Percentiles rank a stretch among this genome's conserved stretches.
phyloP scores from a whole-genome alignment of 2,113 vertebrate species.

The Sinocyclocheilus rhinocerous region DNA sequence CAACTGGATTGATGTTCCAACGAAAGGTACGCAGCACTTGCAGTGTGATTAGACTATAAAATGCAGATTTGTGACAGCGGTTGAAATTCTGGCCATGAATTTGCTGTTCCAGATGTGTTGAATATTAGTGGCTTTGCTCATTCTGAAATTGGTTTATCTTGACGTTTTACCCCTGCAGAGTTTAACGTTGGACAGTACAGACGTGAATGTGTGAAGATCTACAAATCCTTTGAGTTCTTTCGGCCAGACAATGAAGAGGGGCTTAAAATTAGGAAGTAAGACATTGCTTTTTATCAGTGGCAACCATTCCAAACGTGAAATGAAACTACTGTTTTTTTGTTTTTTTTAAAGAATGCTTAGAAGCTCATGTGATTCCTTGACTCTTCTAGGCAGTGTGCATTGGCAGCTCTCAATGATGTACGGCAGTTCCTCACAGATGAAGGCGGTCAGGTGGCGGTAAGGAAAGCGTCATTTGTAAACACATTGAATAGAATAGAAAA shows the following conservation, averaged over 20 bases:
- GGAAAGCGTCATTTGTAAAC: slow-evolving; percentile 52
- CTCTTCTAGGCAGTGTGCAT: slow-evolving; percentile 85
- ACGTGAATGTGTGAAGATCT: slow-evolving; percentile 90
- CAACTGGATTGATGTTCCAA: slow-evolving; percentile 98
- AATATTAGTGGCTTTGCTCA: not conserved
- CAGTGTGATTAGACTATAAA: not conserved
- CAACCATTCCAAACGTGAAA: not conserved
- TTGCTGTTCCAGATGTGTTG: not conserved
- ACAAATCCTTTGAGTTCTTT: slow-evolving; percentile 98
- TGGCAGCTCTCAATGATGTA: slow-evolving; percentile 83
- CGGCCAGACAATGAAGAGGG: slow-evolving; percentile 96
- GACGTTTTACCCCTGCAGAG: slow-evolving; percentile 73
- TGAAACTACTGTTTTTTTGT: too few species aligned
- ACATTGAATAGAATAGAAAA: too few species aligned
- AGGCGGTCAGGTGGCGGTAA: slow-evolving; percentile 85
- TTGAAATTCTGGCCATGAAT: not conserved
- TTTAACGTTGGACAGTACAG: slow-evolving; percentile 98
- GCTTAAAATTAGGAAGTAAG: slow-evolving; percentile 92
- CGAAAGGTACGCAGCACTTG: slow-evolving; percentile 79
- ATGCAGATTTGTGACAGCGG: not conserved
- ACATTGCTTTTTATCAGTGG: slow-evolving; percentile 10
- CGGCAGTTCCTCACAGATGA: slow-evolving; percentile 82
- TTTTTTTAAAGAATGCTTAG: not conserved
- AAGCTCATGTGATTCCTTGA: slow-evolving; percentile 23
- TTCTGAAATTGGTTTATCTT: not conserved